Base-by-base conservation (phyloP, 2,797 vertebrate genomes). In the Poliocrania exsul region DNA sequence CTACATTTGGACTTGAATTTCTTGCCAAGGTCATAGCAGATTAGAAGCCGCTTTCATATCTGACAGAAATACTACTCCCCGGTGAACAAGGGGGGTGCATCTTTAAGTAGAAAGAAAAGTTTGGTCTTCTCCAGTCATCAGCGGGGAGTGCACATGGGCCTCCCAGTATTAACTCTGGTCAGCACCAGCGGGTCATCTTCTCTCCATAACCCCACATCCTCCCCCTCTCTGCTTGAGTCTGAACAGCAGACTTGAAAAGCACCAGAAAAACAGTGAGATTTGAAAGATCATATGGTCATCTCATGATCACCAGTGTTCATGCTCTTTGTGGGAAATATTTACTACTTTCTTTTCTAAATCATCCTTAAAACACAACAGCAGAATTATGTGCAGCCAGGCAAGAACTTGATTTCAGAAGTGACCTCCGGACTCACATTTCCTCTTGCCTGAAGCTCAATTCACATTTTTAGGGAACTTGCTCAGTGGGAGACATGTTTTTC, bases 1-100 rank as follows among this genome's bases (percentile, higher is more conserved):
- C 95, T 97, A 95, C 94, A 95, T 96, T 97, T 97, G 95, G 94
- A 95, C 91, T 96, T 96, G 93, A 88, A 90, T 95, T 96, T 96
- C 93, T 95, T 75, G 85, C 58, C 90, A 96, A 96, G 94, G 95
- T 97, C 95, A 96, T 84, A 79, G 82, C 38, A 95, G 90, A 94
- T 95, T 96, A 96, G 93, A 92, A 95, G 50, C 77, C 3, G 29
- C 88, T 86, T 94, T 96, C 71, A 28, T 94, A 97, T 95, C 85
- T 91, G 79, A 90, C 88, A 93, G 91, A 96, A 94, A 93, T 93
- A 96, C 72, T 86, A 82, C 93, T 94, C 94, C 93, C 75, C 0
- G 6, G 79, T 94, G 92, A 96, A 73, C 60, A 44, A 44, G 65
- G 66, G 40, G 61, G 14, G 5, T 57, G 69, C 28, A 6, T 92